Conservation (phyloP, 2,113 vertebrate species). For the Poeciliopsis prolifica region DNA sequence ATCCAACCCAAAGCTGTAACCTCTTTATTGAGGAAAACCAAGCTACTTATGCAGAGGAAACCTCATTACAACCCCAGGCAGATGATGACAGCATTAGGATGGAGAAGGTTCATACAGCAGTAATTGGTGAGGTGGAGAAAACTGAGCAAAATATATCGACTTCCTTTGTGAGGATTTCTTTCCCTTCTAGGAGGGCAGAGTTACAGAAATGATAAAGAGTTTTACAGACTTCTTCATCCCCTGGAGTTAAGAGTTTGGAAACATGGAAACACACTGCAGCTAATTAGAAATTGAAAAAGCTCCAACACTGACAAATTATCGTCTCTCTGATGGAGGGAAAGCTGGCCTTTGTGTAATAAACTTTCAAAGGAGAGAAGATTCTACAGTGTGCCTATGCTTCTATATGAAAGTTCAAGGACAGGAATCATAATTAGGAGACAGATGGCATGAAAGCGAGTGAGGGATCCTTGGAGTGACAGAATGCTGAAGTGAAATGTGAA, state of each 20-base stretch:
- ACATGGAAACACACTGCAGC: slow-evolving; percentile 19
- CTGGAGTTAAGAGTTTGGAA: background rate
- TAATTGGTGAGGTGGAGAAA: slow-evolving; percentile 26
- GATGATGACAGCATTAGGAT: slow-evolving; percentile 24
- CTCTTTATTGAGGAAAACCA: slow-evolving; percentile 28
- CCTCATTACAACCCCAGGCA: slow-evolving; percentile 31
- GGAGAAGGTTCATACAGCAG: background rate
- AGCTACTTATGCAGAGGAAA: slow-evolving; percentile 9
- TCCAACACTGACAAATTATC: slow-evolving; percentile 32
- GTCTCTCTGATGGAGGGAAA: slow-evolving; percentile 23
- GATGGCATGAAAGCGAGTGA: slow-evolving; percentile 35
- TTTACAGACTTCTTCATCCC: slow-evolving; percentile 13
- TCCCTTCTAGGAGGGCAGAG: slow-evolving; percentile 13
- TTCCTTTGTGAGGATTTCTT: slow-evolving; percentile 19
- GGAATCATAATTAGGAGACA: slow-evolving; percentile 45
- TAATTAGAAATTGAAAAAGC: slow-evolving; percentile 51
- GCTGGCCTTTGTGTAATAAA: slow-evolving; percentile 5
- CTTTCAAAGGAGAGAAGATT: slow-evolving; percentile 8
- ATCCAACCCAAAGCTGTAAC: slow-evolving; percentile 7
- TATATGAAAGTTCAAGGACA: slow-evolving; percentile 1
- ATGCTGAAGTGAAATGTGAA: slow-evolving; percentile 24
- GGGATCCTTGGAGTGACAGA: slow-evolving; percentile 23
- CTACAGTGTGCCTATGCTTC: slow-evolving; percentile 1
- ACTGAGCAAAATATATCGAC: slow-evolving; percentile 23
- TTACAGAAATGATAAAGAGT: slow-evolving; percentile 15